phyloP scores from a whole-genome alignment of 2,113 vertebrate genomes.

The Zosterops lateralis region DNA sequence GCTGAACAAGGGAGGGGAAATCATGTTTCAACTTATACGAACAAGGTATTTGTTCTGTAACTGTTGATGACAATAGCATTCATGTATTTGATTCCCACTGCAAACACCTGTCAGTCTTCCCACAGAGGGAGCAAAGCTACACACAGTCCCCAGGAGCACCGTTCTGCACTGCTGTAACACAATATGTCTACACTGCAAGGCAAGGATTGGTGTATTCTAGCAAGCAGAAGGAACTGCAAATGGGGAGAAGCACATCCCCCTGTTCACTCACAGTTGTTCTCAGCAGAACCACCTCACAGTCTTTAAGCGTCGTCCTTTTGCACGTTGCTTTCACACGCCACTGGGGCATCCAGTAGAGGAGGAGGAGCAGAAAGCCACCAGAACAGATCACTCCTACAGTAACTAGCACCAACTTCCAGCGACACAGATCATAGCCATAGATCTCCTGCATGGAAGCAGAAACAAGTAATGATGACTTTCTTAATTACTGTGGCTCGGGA shows the following conservation, averaged over 20 bases:
- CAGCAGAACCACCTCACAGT: slow-evolving; percentile 90
- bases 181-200: rapidly evolving
- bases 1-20: not conserved
- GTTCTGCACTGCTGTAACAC: not conserved
- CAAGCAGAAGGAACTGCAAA: not conserved
- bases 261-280: slow-evolving; percentile 83
- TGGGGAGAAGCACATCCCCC: not conserved
- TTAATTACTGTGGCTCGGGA: not conserved
- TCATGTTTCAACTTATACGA: not conserved
- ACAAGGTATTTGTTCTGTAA: not conserved
- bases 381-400: slow-evolving; percentile 85
- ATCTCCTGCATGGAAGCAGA: slow-evolving; percentile 79
- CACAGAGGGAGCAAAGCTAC: not conserved
- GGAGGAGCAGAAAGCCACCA: slow-evolving; percentile 93
- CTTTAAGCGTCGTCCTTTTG: slow-evolving; percentile 76
- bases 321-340: slow-evolving; percentile 95
- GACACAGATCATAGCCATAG: slow-evolving; percentile 86
- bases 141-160: not conserved
- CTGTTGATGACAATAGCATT: not conserved
- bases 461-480: not conserved
- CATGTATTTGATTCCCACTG: not conserved
- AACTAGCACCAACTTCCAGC: slow-evolving; percentile 89
- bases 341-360: slow-evolving; percentile 98
- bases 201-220: not conserved
- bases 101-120: not conserved